A percentile compares a stretch with the other conserved stretches of the same genome.
phyloP scores from a whole-genome alignment of 2,113 vertebrate genomes.

The Chlorodrepanis virens region DNA sequence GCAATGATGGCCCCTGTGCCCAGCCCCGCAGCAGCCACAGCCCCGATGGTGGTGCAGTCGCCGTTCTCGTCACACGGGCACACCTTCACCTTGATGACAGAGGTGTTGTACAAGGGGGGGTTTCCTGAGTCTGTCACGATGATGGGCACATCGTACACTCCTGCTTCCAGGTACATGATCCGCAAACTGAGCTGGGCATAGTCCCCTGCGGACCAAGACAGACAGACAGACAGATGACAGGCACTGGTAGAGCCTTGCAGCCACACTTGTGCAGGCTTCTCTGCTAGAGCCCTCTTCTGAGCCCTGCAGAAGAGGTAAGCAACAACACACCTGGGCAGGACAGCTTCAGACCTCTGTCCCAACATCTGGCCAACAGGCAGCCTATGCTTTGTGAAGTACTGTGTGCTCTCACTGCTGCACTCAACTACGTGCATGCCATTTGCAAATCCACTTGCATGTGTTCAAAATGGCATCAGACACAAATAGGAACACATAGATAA shows the following conservation, averaged over 20 bases:
- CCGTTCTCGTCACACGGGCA: conserved; percentile 92
- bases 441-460: background rate
- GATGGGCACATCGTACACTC: conserved; percentile 91
- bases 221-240: background rate
- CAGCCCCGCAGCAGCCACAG: conserved; percentile 87
- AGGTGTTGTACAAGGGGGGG: conserved; percentile 90
- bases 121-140: conserved; percentile 93
- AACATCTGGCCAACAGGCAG: background rate
- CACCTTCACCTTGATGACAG: conserved; percentile 94
- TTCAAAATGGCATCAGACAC: background rate
- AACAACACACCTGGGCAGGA: background rate
- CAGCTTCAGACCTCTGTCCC: background rate
- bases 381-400: background rate
- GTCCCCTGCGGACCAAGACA: conserved; percentile 76
- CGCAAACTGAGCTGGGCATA: conserved; percentile 87
- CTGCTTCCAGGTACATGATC: conserved; percentile 89
- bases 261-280: background rate
- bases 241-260: background rate
- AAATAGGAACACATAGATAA: background rate
- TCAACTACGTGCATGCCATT: background rate
- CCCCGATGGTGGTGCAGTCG: conserved; percentile 89
- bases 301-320: background rate
- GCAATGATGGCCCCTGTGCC: conserved; percentile 94
- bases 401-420: background rate
- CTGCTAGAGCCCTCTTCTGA: background rate